A percentile compares a stretch with the other conserved stretches of the same genome.
Evolutionary conservation across 2,888 invertebrate genomes (phyloP).

Genomic region (Tenodera sinensis): DNA sequence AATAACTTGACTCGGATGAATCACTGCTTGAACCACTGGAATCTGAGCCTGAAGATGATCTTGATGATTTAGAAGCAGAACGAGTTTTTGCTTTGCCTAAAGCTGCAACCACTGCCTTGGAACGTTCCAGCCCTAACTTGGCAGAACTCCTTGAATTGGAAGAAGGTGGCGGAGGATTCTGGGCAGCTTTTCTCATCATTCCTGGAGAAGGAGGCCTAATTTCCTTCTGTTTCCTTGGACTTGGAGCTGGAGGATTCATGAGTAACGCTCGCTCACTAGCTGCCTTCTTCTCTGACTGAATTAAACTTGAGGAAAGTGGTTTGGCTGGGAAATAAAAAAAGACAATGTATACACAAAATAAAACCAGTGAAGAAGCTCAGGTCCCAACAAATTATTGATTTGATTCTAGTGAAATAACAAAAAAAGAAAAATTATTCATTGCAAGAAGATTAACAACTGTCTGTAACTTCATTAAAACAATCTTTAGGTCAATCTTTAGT

Average conservation of each 20-base stretch:
- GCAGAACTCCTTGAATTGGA: not conserved
- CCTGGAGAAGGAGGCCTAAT: constrained; percentile 37
- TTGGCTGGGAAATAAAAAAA: not conserved
- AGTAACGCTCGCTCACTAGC: constrained; percentile 61
- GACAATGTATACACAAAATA: too few relatives aligned
- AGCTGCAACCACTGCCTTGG: constrained; percentile 37
- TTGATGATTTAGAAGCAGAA: constrained; percentile 28
- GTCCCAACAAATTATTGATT: too few relatives aligned
- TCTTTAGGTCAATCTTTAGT: too few relatives aligned
- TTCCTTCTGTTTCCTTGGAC: constrained; percentile 44
- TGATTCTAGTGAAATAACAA: too few relatives aligned
- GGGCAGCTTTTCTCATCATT: constrained; percentile 53
- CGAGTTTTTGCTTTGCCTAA: constrained; percentile 19
- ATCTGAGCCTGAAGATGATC: constrained; percentile 45
- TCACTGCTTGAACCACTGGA: constrained; percentile 49
- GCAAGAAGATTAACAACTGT: too few relatives aligned
- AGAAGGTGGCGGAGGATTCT: constrained; percentile 56
- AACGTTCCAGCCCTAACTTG: constrained; percentile 1
- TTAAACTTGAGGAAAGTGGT: constrained; percentile 4
- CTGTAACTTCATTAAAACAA: too few relatives aligned
- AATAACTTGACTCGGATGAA: constrained; percentile 54
- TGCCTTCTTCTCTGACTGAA: constrained; percentile 40
- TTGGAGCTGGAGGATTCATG: constrained; percentile 73
- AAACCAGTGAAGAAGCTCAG: too few relatives aligned
- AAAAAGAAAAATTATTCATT: too few relatives aligned